Evolutionary conservation across 2,113 vertebrate genomes (phyloP), one percentile per base, ranked within the genome.

Genomic region (Dromiciops gliroides): DNA sequence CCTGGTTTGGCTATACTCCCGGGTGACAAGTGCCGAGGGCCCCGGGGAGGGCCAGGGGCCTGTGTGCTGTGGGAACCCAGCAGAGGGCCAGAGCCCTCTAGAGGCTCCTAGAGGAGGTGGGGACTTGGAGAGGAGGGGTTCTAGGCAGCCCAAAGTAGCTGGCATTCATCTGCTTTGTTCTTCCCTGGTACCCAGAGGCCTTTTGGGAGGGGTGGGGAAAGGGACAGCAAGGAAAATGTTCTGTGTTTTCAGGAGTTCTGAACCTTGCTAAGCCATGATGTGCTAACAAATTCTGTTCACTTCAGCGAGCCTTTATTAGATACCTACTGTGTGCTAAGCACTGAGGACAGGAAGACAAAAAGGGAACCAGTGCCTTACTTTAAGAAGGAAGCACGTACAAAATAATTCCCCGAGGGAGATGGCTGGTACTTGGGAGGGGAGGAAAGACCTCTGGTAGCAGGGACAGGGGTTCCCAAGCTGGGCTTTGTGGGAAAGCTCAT

Each of bases 191-290:
- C 31, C 56, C 51, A 44, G 90, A 51, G 28, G 75, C 28, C 9
- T 0, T 0, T 0, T 7, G 11, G 37, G 3, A 14, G 5, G 60
- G 60, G 60, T n/a, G n/a, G n/a, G n/a, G n/a, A n/a, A n/a, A 5
- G 60, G n/a, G 60, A n/a, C 60, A n/a, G n/a, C n/a, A 60, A 60
- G 56, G 31, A 67, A 67, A 67, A 31, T 31, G 16, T 67, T 67
- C 12, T 14, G 12, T 60, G 19, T 44, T 11, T 44, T 1, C n/a
- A 83, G 37, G 67, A 8, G n/a, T n/a, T 83, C 16, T 8, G 7
- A 7, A n/a, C 67, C 19, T 16, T 37, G 7, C 31, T 3, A 37
- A 37, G 31, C 60, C 31, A n/a, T n/a, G 37, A 14, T 37, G 12
- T n/a, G 0, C 60, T 75, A n/a, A 75, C 5, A n/a, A 75, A 75